Evolutionary conservation across 2,888 invertebrate species (phyloP).

Genomic region (Spilosoma lubricipeda): DNA sequence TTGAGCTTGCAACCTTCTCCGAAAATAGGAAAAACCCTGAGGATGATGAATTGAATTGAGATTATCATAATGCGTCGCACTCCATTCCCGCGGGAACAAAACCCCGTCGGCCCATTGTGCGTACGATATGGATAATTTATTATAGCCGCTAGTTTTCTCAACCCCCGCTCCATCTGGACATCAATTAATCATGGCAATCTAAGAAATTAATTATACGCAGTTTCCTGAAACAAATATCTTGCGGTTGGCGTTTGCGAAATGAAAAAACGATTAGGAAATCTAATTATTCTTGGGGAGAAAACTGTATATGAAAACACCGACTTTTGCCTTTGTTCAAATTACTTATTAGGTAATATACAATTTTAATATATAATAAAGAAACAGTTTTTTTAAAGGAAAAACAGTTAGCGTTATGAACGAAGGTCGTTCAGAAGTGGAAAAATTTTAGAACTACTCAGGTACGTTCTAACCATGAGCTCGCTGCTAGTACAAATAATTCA

Average conservation of each 20-base stretch:
- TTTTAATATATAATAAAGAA: not conserved
- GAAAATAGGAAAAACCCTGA: conserved; percentile 43
- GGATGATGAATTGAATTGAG: conserved; percentile 57
- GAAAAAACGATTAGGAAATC: not conserved
- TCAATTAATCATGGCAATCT: conserved; percentile 54
- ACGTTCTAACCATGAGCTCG: not conserved
- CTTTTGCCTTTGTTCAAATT: not conserved
- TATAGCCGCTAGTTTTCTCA: conserved; percentile 39
- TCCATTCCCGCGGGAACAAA: conserved; percentile 55
- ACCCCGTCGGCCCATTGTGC: conserved; percentile 51
- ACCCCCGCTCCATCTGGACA: conserved; percentile 28
- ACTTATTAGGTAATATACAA: not conserved
- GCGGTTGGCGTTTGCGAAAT: conserved; percentile 23
- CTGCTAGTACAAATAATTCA: conserved; percentile 11
- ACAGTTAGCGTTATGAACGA: too few species aligned
- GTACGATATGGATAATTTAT: conserved; percentile 53
- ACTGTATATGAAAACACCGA: not conserved
- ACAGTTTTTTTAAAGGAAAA: too few species aligned
- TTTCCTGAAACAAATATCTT: conserved; percentile 31
- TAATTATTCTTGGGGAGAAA: not conserved
- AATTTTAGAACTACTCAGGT: not conserved
- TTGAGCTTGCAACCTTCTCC: conserved; percentile 27
- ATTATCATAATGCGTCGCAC: conserved; percentile 52
- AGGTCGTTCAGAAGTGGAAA: not conserved
- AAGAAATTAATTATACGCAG: conserved; percentile 55